phyloP scores from a whole-genome alignment of 1,140 invertebrate species.

The Drosophila sproati region DNA sequence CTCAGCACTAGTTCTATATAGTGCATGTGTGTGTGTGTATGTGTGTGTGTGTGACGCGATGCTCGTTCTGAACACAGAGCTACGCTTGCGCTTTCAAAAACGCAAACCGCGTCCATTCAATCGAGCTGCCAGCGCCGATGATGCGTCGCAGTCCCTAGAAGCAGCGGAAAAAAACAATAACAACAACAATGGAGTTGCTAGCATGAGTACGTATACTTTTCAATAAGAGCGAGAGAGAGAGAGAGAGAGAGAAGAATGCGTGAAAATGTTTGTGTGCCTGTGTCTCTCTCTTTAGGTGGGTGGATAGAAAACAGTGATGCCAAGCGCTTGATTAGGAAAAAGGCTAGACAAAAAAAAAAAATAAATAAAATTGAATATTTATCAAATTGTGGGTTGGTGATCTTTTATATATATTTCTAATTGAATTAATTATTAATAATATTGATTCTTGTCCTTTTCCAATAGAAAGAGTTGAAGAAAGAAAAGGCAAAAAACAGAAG shows the following conservation, averaged over 20 bases:
- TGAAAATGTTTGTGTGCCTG: neutral
- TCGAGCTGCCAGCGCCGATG: constrained; percentile 78
- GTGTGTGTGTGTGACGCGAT: constrained; percentile 33
- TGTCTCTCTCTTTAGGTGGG: neutral
- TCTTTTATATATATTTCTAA: no score
- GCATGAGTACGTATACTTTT: constrained; percentile 53
- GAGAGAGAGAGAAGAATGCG: neutral
- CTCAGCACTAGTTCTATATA: neutral
- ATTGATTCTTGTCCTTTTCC: no score
- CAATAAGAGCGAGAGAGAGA: constrained; percentile 3
- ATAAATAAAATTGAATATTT: no score
- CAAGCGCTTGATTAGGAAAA: neutral
- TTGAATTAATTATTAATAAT: no score
- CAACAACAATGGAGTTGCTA: constrained; percentile 38
- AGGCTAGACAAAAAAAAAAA: neutral
- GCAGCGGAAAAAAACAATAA: constrained; percentile 7
- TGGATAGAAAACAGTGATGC: neutral
- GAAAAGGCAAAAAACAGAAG: no score
- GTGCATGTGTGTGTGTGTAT: constrained; percentile 12
- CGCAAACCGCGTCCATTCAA: constrained; percentile 78
- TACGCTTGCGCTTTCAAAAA: constrained; percentile 80
- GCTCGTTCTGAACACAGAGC: constrained; percentile 74
- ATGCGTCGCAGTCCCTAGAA: constrained; percentile 45
- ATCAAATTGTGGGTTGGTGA: no score
- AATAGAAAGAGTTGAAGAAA: no score